These are phyloP conservation scores for Cosmia pyralina DNA, from an alignment of 2,888 invertebrate species.

Conservation along the genomic window DNA sequence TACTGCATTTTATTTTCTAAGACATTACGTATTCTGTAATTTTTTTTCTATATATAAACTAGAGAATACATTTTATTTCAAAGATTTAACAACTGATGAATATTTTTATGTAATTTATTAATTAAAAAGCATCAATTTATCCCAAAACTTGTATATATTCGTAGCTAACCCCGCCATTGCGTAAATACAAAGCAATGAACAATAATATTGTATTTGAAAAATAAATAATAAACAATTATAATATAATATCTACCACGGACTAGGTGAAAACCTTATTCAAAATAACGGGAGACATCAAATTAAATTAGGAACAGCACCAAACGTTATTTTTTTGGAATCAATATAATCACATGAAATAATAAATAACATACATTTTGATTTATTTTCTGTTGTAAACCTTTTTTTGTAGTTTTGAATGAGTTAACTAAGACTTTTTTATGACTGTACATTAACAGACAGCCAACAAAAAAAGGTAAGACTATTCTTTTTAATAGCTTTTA, in stretches of 20 bases:
- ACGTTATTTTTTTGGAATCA: constrained; percentile 68
- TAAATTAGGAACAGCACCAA: constrained; percentile 73
- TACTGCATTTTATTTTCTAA: not conserved
- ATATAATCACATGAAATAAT: constrained; percentile 64
- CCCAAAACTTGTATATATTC: not conserved
- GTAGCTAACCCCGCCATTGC: constrained; percentile 31
- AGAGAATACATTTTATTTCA: not conserved
- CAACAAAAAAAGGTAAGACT: not conserved
- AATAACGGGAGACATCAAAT: constrained; percentile 58
- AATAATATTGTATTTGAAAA: constrained; percentile 48
- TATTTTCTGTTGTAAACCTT: constrained; percentile 26
- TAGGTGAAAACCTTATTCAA: constrained; percentile 58
- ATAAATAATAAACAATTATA: constrained; percentile 59
- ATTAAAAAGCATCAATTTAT: constrained; percentile 24
- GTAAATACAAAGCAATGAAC: constrained; percentile 69
- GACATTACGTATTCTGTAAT: too few species aligned
- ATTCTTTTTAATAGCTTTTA: not conserved
- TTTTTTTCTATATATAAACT: not conserved
- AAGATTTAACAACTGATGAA: not conserved
- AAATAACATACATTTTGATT: constrained; percentile 55
- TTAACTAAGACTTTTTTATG: constrained; percentile 1
- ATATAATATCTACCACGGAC: constrained; percentile 59
- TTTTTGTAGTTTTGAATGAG: constrained; percentile 13
- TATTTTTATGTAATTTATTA: not conserved
- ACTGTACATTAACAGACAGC: not conserved